Conservation (phyloP, 1,140 invertebrate species). For the Cyphomyrmex costatus region DNA sequence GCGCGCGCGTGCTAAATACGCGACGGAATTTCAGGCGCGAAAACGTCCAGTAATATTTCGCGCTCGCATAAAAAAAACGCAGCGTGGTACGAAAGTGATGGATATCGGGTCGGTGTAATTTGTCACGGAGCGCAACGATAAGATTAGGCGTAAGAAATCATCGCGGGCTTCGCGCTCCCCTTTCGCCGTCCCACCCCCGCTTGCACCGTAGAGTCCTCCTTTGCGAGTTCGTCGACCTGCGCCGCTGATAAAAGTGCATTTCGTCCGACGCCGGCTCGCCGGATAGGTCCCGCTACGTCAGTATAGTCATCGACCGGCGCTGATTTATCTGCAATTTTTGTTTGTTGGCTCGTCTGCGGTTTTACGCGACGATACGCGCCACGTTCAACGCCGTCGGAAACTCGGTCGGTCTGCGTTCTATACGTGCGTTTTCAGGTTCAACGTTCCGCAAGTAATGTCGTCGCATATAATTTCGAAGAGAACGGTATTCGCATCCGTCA, state of each 20-base stretch:
- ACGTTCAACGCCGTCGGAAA: slow-evolving; percentile 65
- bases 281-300: slow-evolving; percentile 48
- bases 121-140: slow-evolving; percentile 70
- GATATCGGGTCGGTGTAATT: slow-evolving; percentile 62
- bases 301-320: slow-evolving; percentile 58
- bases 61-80: slow-evolving; percentile 46
- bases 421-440: slow-evolving; percentile 38
- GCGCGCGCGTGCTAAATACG: no score
- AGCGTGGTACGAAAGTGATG: slow-evolving; percentile 41
- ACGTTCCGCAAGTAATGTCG: slow-evolving; percentile 35
- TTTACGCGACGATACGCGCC: slow-evolving; percentile 60
- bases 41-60: slow-evolving; percentile 32
- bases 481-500: slow-evolving; percentile 7
- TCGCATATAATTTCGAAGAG: slow-evolving; percentile 33
- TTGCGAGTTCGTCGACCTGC: slow-evolving; percentile 74
- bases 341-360: slow-evolving; percentile 67
- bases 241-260: slow-evolving; percentile 80
- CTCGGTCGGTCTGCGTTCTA: slow-evolving; percentile 72
- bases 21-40: background rate
- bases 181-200: slow-evolving; percentile 50
- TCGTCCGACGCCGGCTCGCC: slow-evolving; percentile 58
- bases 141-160: slow-evolving; percentile 75
- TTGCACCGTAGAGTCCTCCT: slow-evolving; percentile 51
- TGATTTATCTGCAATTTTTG: slow-evolving; percentile 61
- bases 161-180: slow-evolving; percentile 46